A percentile compares a stretch with the other conserved stretches of the same genome.
phyloP scores from a whole-genome alignment of 2,797 vertebrate species.

The Syndactyla subalaris region DNA sequence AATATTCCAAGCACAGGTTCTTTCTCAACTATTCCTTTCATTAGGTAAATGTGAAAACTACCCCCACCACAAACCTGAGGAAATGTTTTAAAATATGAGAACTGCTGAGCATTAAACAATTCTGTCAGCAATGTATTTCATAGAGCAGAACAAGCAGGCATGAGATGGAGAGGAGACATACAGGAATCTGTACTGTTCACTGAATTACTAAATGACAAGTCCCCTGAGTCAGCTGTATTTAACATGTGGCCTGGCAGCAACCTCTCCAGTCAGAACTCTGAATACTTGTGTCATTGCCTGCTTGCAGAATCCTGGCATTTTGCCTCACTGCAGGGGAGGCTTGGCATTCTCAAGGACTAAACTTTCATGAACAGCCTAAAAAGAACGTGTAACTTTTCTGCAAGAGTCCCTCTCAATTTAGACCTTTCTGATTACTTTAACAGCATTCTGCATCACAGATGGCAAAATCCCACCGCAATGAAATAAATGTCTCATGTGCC shows the following conservation, averaged over 20 bases:
- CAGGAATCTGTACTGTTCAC: background rate
- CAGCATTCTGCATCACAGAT: background rate
- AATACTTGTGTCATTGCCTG: background rate
- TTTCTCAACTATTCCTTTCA: background rate
- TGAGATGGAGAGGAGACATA: background rate
- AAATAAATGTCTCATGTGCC: background rate
- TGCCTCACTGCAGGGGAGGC: too few relatives aligned
- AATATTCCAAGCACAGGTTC: background rate
- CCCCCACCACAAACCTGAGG: background rate
- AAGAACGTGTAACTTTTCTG: background rate
- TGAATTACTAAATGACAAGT: background rate
- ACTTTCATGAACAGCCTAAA: background rate
- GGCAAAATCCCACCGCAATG: background rate
- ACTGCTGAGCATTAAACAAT: background rate
- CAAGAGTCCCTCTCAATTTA: background rate
- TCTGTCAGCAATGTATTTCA: background rate
- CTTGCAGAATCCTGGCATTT: background rate
- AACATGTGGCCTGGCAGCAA: background rate
- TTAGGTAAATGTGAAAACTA: background rate
- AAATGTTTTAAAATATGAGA: background rate
- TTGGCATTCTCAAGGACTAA: background rate
- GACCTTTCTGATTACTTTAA: background rate
- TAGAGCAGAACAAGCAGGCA: background rate
- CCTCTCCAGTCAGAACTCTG: background rate
- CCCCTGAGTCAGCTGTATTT: background rate